Evolutionary conservation across 2,797 vertebrate genomes (phyloP).

Genomic region (Potorous gilbertii): DNA sequence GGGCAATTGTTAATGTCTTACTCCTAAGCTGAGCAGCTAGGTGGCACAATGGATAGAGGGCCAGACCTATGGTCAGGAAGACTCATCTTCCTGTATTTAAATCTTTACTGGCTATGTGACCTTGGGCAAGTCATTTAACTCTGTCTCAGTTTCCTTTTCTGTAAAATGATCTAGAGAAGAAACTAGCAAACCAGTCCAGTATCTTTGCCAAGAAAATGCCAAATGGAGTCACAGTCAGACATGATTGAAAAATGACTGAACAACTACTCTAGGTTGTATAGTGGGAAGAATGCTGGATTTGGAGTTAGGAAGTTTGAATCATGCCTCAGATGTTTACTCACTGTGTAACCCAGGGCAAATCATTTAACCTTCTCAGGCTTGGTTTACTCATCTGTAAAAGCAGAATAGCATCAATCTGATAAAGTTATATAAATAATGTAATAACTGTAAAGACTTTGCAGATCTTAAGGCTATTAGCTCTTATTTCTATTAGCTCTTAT

Average conservation of each 20-base stretch:
- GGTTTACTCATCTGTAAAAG: neutral
- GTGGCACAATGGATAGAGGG: neutral
- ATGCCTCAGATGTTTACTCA: neutral
- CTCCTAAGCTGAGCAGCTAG: neutral
- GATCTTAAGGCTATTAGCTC: neutral
- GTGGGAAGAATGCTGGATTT: neutral
- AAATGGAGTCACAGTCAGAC: neutral
- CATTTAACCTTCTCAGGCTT: neutral
- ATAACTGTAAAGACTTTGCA: neutral
- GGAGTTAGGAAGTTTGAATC: neutral
- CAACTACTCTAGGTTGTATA: neutral
- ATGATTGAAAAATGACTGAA: neutral
- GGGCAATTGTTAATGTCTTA: neutral
- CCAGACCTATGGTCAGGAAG: neutral
- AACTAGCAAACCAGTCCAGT: neutral
- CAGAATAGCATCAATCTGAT: neutral
- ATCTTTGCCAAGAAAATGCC: neutral
- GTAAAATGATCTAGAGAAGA: neutral
- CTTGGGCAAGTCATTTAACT: neutral
- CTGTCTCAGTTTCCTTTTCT: neutral
- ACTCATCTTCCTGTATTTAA: neutral
- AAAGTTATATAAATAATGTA: neutral
- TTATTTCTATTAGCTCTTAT: neutral
- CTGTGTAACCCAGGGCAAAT: neutral
- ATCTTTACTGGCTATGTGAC: neutral